A percentile compares a stretch with the other conserved stretches of the same genome.
Conservation (phyloP, 2,113 vertebrate species). For the Hyperopisus bebe region DNA sequence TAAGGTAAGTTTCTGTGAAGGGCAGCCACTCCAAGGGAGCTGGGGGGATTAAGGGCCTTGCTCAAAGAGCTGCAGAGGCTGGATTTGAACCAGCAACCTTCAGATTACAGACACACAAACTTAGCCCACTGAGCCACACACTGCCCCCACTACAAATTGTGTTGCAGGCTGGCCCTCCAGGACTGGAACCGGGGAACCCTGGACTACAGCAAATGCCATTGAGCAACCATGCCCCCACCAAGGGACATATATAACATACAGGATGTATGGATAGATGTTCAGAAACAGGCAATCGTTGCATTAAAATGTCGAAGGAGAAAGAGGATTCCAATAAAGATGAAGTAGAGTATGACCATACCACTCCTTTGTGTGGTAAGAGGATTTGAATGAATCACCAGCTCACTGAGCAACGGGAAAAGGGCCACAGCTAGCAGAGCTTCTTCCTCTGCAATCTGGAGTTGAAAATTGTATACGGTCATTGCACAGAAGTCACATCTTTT, state of each 20-base stretch:
- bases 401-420: constrained; percentile 65
- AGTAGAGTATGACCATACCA: constrained; percentile 49
- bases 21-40: no score
- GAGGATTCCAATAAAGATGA: background rate
- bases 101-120: no score
- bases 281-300: background rate
- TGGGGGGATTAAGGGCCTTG: no score
- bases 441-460: constrained; percentile 65
- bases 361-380: constrained; percentile 60
- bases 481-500: background rate
- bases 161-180: background rate
- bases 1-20: no score
- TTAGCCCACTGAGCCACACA: no score
- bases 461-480: constrained; percentile 11
- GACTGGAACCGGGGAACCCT: background rate
- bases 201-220: background rate
- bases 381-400: constrained; percentile 72
- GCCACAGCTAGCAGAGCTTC: constrained; percentile 65
- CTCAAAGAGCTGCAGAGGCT: no score
- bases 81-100: no score
- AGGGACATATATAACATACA: background rate
- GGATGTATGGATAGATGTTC: background rate
- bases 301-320: background rate
- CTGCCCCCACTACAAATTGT: background rate
- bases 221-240: background rate